phyloP scores from a whole-genome alignment of 2,888 invertebrate species.

The Antheraea yamamai region DNA sequence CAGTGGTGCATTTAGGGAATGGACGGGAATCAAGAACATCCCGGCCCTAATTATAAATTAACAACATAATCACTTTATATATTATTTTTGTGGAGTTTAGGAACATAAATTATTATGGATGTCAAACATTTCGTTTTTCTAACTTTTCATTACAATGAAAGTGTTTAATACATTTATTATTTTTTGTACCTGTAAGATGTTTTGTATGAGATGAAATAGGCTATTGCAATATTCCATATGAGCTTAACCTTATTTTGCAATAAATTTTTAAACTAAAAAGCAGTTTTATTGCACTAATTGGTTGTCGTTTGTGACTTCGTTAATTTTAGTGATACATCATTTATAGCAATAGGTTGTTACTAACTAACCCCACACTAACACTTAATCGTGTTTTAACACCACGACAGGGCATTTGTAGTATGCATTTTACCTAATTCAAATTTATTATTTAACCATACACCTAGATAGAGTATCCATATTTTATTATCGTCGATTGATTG shows the following conservation, averaged over 20 bases:
- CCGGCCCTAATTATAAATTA: background rate
- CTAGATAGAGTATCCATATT: too few species aligned
- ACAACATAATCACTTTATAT: background rate
- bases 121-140: background rate
- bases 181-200: constrained; percentile 34
- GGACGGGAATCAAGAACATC: background rate
- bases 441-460: too few species aligned
- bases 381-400: too few species aligned
- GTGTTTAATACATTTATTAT: constrained; percentile 6
- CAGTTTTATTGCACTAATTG: background rate
- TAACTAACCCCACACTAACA: too few species aligned
- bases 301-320: background rate
- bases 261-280: constrained; percentile 44
- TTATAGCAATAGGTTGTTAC: too few species aligned
- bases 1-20: background rate
- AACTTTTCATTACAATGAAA: background rate
- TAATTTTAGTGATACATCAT: too few species aligned
- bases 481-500: too few species aligned
- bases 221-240: constrained; percentile 51
- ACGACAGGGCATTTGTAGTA: too few species aligned
- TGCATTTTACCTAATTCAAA: too few species aligned
- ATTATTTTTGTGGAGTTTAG: background rate
- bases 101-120: background rate
- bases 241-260: constrained; percentile 72
- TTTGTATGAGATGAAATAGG: constrained; percentile 50